Conservation (phyloP, 2,888 invertebrate species). For the Acleris laterana region DNA sequence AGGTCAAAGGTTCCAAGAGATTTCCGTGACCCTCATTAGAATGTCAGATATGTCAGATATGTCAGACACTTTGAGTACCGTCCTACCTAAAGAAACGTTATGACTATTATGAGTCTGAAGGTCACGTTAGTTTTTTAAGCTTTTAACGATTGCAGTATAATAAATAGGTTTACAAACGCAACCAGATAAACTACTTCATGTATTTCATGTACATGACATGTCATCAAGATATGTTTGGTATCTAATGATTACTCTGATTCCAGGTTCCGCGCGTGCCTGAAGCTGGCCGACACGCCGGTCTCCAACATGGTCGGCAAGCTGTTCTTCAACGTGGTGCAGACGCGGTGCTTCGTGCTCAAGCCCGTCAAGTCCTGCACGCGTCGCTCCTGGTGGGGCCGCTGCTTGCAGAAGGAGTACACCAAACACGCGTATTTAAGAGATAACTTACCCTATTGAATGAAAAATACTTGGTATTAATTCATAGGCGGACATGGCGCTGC, state of each 20-base stretch:
- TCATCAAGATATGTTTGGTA: neutral
- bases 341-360: constrained; percentile 95
- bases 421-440: constrained; percentile 90
- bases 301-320: constrained; percentile 95
- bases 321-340: constrained; percentile 98
- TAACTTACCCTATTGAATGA: constrained; percentile 87
- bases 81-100: too few species aligned
- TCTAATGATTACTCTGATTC: constrained; percentile 44
- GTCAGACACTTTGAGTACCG: too few species aligned
- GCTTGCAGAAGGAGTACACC: constrained; percentile 86
- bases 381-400: constrained; percentile 93
- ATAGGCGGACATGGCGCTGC: neutral
- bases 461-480: neutral
- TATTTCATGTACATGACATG: too few species aligned
- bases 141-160: too few species aligned
- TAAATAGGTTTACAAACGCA: too few species aligned
- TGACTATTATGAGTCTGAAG: too few species aligned
- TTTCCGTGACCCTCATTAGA: too few species aligned
- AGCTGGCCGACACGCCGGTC: constrained; percentile 93
- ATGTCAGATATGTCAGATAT: too few species aligned
- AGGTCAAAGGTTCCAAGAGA: too few species aligned
- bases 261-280: constrained; percentile 96
- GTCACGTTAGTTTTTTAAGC: too few species aligned
- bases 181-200: too few species aligned
- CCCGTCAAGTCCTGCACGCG: constrained; percentile 90